These are phyloP conservation scores for Zaprionus lineosus DNA, from an alignment of 2,888 invertebrate species.

Conservation along the genomic window DNA sequence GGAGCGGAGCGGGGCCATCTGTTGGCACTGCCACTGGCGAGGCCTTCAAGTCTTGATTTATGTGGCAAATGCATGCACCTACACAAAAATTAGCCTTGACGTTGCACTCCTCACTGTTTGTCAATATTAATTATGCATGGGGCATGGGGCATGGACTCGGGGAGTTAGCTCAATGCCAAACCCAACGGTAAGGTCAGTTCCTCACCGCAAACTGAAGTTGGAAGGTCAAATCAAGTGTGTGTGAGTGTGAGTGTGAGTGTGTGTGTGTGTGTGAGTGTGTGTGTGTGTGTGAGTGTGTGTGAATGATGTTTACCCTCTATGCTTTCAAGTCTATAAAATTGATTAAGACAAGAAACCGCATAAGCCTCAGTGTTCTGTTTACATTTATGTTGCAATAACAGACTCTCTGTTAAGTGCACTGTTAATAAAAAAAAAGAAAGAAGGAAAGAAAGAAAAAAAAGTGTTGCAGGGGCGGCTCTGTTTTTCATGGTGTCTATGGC, in stretches of 20 bases:
- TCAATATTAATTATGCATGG: conserved; percentile 73
- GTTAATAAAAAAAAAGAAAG: no score
- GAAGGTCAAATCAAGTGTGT: conserved; percentile 10
- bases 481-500: no score
- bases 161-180: conserved; percentile 2
- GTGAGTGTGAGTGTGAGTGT: neutral
- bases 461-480: no score
- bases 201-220: conserved; percentile 33
- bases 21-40: conserved; percentile 12
- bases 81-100: conserved; percentile 70
- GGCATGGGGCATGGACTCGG: neutral
- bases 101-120: conserved; percentile 62
- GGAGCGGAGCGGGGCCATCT: no score
- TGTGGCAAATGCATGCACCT: conserved; percentile 63
- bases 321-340: neutral
- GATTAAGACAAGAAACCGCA: conserved; percentile 10
- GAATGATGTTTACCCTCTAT: neutral
- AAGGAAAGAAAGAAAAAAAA: neutral
- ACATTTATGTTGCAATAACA: no score
- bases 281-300: neutral
- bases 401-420: no score
- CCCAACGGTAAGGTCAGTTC: conserved; percentile 18
- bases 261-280: neutral
- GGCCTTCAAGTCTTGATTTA: conserved; percentile 70
- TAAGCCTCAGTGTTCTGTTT: no score